phyloP scores from a whole-genome alignment of 2,888 invertebrate species.

The Lacanobia oleracea region DNA sequence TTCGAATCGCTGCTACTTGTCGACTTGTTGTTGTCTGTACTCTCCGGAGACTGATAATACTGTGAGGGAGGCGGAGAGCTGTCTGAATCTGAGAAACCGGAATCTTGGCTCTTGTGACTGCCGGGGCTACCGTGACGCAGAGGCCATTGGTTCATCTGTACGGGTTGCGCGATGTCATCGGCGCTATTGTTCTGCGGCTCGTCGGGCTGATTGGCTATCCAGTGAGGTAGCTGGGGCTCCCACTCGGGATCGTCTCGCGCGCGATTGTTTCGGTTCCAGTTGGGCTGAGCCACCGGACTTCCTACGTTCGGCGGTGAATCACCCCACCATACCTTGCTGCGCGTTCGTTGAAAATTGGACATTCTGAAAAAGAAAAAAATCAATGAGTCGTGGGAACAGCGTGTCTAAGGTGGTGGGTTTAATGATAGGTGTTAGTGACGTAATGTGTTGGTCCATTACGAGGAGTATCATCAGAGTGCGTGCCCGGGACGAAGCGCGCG shows the following conservation, averaged over 20 bases:
- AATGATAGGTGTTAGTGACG: conserved; percentile 86
- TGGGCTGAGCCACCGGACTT: conserved; percentile 83
- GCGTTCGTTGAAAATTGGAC: conserved; percentile 92
- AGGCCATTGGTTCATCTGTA: conserved; percentile 85
- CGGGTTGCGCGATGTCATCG: conserved; percentile 81
- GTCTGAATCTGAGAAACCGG: conserved; percentile 95
- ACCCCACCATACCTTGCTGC: conserved; percentile 93
- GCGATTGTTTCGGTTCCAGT: conserved; percentile 79
- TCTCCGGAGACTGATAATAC: conserved; percentile 82
- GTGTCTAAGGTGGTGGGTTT: conserved; percentile 75
- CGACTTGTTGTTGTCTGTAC: conserved; percentile 81
- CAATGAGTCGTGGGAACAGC: conserved; percentile 81
- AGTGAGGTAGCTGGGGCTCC: conserved; percentile 89
- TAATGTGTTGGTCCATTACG: conserved; percentile 85
- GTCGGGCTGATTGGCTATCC: conserved; percentile 88
- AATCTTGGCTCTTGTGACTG: conserved; percentile 94
- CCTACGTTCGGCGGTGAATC: conserved; percentile 85
- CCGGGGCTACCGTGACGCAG: conserved; percentile 89
- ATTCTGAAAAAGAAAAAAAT: conserved; percentile 88
- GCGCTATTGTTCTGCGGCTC: conserved; percentile 82
- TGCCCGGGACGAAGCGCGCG: conserved; percentile 63
- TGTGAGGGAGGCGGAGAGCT: conserved; percentile 90
- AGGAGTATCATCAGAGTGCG: conserved; percentile 78
- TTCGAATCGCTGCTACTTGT: conserved; percentile 86
- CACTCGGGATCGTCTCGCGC: conserved; percentile 82